These are phyloP conservation scores for Halcyon chelicuti DNA, from an alignment of 2,797 vertebrate species.

Conservation along the genomic window DNA sequence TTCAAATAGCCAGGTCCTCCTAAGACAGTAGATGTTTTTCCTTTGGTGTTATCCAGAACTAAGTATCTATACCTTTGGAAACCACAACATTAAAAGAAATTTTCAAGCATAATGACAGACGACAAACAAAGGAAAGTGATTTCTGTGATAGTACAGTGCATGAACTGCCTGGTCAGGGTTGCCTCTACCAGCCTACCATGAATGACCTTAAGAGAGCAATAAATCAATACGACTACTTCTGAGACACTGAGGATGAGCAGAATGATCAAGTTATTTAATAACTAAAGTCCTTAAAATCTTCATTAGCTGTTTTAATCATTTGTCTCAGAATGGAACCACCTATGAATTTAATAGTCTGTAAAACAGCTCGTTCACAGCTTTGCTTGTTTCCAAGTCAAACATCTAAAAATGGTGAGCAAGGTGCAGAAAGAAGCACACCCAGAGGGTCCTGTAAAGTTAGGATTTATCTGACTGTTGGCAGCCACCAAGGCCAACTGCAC, in stretches of 20 bases:
- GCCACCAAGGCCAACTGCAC: neutral
- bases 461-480: neutral
- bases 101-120: neutral
- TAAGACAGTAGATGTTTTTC: neutral
- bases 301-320: neutral
- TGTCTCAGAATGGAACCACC: neutral
- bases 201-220: neutral
- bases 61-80: neutral
- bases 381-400: neutral
- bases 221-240: neutral
- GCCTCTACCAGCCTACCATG: neutral
- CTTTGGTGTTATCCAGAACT: neutral
- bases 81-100: neutral
- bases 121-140: neutral
- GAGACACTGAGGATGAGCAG: neutral
- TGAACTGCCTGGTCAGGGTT: neutral
- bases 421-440: neutral
- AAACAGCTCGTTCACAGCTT: neutral
- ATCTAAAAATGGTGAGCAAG: accelerated
- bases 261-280: neutral
- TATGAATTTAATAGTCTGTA: accelerated
- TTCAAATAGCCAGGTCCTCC: neutral
- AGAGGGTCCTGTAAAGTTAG: neutral
- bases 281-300: neutral
- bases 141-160: neutral